phyloP scores from a whole-genome alignment of 37 sponge, comb jelly and placozoan genomes.

The Theonella swinhoei region DNA sequence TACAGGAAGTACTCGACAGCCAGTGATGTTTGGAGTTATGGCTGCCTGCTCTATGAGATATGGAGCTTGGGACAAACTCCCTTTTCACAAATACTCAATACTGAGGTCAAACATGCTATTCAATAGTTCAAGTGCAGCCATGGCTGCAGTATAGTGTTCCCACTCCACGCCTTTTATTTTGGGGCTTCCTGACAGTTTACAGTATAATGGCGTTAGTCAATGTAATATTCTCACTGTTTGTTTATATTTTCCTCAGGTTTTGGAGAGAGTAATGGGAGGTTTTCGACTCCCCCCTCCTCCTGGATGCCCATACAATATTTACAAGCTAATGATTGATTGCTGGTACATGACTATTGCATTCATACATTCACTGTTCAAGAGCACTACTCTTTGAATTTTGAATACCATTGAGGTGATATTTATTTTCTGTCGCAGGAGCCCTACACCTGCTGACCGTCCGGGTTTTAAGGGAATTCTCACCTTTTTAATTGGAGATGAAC shows the following conservation, averaged over 20 bases:
- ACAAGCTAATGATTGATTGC: conserved; percentile 44
- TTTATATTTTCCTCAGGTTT: too few species aligned
- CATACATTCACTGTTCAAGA: background rate
- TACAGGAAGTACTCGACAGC: conserved; percentile 57
- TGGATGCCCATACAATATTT: conserved; percentile 39
- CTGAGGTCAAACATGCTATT: conserved; percentile 21
- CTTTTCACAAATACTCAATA: conserved; percentile 18
- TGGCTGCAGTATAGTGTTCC: too few species aligned
- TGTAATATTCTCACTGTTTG: too few species aligned
- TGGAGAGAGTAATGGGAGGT: background rate
- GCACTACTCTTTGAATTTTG: too few species aligned
- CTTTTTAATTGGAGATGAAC: background rate
- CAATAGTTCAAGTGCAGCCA: too few species aligned
- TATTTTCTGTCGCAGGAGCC: background rate
- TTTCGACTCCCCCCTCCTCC: conserved; percentile 44
- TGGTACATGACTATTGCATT: conserved; percentile 5
- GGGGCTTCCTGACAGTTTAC: background rate
- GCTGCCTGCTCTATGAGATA: conserved; percentile 56
- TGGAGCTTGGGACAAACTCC: conserved; percentile 54
- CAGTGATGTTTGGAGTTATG: conserved; percentile 68
- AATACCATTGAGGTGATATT: background rate
- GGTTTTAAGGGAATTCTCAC: background rate
- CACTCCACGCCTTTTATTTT: too few species aligned
- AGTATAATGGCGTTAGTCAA: too few species aligned
- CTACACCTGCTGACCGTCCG: background rate